Evolutionary conservation across 2,113 vertebrate genomes (phyloP).

Genomic region (Scatophagus argus): DNA sequence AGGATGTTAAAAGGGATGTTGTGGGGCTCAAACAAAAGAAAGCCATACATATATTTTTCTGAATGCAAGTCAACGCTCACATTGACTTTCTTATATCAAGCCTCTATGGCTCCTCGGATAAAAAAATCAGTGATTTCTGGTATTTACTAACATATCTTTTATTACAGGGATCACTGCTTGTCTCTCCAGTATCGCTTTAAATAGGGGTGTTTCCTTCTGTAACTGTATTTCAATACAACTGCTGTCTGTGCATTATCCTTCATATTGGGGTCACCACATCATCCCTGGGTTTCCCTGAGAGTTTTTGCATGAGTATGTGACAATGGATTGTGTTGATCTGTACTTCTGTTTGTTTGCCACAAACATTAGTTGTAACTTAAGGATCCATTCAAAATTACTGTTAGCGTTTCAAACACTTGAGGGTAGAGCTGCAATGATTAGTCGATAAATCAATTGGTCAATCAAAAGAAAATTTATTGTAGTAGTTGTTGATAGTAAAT

Average conservation of each 20-base stretch:
- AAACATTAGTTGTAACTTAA: not conserved
- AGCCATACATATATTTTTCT: no score
- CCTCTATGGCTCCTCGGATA: not conserved
- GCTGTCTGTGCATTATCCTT: slow-evolving; percentile 2
- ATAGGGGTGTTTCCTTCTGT: not conserved
- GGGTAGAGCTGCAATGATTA: no score
- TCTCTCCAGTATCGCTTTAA: not conserved
- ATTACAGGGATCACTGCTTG: not conserved
- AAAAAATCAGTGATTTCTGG: not conserved
- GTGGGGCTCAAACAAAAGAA: slow-evolving; percentile 24
- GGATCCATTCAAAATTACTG: slow-evolving; percentile 5
- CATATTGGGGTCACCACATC: slow-evolving; percentile 26
- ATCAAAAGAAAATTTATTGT: no score
- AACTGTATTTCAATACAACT: not conserved
- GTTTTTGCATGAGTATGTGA: slow-evolving; percentile 47
- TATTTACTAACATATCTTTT: not conserved
- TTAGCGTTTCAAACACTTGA: slow-evolving; percentile 3
- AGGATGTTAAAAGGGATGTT: slow-evolving; percentile 46
- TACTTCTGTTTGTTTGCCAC: not conserved
- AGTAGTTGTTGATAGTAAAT: no score
- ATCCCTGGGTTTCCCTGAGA: slow-evolving; percentile 20
- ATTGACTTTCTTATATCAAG: no score
- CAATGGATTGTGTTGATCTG: slow-evolving; percentile 26
- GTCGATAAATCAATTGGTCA: no score
- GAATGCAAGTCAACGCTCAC: no score